Evolutionary conservation across 2,797 vertebrate genomes (phyloP).

Genomic region (Sphaeramia orbicularis): DNA sequence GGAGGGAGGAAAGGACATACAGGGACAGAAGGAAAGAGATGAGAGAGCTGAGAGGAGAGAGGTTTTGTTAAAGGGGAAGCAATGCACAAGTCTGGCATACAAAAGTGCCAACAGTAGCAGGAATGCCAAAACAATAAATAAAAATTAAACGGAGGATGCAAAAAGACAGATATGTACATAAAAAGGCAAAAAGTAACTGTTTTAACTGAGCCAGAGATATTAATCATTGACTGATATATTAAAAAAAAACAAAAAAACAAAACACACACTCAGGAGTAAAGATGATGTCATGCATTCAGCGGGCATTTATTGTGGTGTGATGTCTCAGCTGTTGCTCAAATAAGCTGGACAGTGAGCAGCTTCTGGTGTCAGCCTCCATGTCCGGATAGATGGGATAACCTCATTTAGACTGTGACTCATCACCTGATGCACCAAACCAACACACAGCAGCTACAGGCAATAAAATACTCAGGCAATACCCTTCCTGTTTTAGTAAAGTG

Average conservation of each 20-base stretch:
- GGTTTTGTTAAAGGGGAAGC: conserved; percentile 11
- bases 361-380: conserved; percentile 67
- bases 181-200: conserved; percentile 17
- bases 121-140: conserved; percentile 1
- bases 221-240: conserved; percentile 47
- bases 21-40: conserved; percentile 34
- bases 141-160: conserved; percentile 2
- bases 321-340: conserved; percentile 75
- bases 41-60: conserved; percentile 20
- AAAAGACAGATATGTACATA: conserved; percentile 6
- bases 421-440: conserved; percentile 65
- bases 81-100: conserved; percentile 4
- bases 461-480: conserved; percentile 43
- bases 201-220: conserved; percentile 44
- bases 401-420: conserved; percentile 76
- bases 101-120: conserved; percentile 12
- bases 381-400: conserved; percentile 70
- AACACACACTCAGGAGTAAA: conserved; percentile 38
- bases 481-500: conserved; percentile 43
- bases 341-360: conserved; percentile 56
- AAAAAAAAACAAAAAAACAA: conserved; percentile 32
- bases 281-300: conserved; percentile 74
- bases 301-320: conserved; percentile 52
- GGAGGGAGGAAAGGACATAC: conserved; percentile 40
- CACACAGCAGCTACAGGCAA: conserved; percentile 26